These are phyloP conservation scores for Sipha maydis DNA, from an alignment of 2,888 invertebrate genomes.

Conservation along the genomic window DNA sequence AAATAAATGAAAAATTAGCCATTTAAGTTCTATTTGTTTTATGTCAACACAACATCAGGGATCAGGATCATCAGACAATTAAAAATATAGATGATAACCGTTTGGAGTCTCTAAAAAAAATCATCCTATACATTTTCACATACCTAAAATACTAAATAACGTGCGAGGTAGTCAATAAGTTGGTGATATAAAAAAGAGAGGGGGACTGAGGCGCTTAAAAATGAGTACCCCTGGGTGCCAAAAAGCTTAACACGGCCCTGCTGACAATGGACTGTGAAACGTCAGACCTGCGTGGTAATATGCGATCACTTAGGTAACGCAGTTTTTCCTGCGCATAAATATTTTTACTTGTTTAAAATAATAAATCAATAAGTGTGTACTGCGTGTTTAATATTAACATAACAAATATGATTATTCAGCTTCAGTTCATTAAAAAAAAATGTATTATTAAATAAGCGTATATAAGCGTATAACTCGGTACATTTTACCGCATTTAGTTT, in stretches of 20 bases:
- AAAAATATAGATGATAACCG: neutral
- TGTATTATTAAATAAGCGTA: too few species aligned
- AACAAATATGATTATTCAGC: too few species aligned
- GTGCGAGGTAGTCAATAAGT: neutral
- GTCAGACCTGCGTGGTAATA: too few species aligned
- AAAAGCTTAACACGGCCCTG: neutral
- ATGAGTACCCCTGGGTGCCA: neutral
- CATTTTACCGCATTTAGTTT: too few species aligned
- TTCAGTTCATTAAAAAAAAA: too few species aligned
- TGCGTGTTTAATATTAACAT: too few species aligned
- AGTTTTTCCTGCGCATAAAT: too few species aligned
- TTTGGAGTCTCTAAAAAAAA: conserved; percentile 9
- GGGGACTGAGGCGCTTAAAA: neutral
- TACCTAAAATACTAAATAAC: conserved; percentile 4
- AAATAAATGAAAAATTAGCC: conserved; percentile 36
- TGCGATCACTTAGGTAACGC: too few species aligned
- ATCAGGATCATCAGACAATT: conserved; percentile 18
- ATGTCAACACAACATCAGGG: neutral
- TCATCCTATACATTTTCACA: neutral
- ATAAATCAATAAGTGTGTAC: too few species aligned
- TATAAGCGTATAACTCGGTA: too few species aligned
- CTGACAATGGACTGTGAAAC: too few species aligned
- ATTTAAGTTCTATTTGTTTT: conserved; percentile 4
- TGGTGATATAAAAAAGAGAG: neutral
- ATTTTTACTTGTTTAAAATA: too few species aligned